A percentile compares a stretch with the other conserved stretches of the same genome.
These are phyloP conservation scores for Artibeus lituratus DNA, from an alignment of 2,797 vertebrate genomes.

Conservation along the genomic window DNA sequence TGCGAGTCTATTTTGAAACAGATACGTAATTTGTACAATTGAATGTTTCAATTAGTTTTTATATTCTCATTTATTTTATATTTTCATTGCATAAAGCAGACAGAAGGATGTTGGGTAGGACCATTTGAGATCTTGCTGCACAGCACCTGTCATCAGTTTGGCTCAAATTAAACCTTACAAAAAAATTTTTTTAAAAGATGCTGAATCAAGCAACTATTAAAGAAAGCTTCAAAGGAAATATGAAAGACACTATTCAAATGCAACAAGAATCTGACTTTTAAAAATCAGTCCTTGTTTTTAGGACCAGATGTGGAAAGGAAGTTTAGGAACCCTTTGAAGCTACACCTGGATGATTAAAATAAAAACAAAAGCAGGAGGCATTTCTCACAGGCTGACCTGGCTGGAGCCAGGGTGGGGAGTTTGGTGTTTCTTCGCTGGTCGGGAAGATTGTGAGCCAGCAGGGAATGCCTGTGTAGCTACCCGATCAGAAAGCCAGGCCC, in stretches of 20 bases:
- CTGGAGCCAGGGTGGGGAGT: background rate
- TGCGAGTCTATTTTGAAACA: conserved; percentile 70
- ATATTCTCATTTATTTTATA: conserved; percentile 67
- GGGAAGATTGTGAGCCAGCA: background rate
- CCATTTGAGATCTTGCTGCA: background rate
- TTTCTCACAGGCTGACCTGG: background rate
- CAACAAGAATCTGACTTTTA: conserved; percentile 24
- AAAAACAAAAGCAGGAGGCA: background rate
- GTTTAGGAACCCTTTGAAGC: background rate
- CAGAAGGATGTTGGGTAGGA: conserved; percentile 29
- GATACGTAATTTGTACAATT: conserved; percentile 61
- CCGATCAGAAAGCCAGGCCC: background rate
- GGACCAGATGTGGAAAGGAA: background rate
- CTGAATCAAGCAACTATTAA: conserved; percentile 43
- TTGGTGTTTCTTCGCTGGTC: background rate
- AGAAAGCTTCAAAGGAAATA: conserved; percentile 65
- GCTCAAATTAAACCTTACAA: background rate
- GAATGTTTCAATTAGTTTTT: conserved; percentile 64
- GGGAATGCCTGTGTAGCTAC: background rate
- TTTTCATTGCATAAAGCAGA: conserved; percentile 72
- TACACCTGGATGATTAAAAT: background rate
- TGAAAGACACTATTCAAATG: conserved; percentile 41
- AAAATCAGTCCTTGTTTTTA: conserved; percentile 56
- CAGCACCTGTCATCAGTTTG: background rate
- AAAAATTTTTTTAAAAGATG: background rate